These are phyloP conservation scores for Gorsachius magnificus DNA, from an alignment of 2,797 vertebrate genomes.

Conservation along the genomic window DNA sequence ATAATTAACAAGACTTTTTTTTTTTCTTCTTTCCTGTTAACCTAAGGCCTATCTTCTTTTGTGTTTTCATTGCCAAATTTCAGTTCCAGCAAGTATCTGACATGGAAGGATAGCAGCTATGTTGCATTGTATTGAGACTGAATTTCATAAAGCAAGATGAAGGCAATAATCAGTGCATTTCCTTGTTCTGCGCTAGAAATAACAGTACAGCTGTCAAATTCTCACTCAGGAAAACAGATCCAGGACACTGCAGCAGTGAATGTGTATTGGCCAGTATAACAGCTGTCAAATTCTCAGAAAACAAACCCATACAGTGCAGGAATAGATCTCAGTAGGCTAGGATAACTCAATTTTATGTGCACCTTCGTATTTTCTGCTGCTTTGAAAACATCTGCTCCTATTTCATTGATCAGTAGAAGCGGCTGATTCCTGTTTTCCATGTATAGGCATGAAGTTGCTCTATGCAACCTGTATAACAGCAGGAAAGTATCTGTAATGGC, in stretches of 20 bases:
- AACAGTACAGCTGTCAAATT: conserved; percentile 63
- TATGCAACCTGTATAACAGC: background rate
- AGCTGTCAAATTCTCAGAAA: conserved; percentile 52
- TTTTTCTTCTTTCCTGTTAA: background rate
- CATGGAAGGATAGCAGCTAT: background rate
- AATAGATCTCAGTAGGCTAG: background rate
- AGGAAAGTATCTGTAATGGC: background rate
- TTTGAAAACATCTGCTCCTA: conserved; percentile 37
- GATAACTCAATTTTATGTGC: conserved; percentile 28
- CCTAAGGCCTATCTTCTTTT: background rate
- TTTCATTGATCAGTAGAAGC: background rate
- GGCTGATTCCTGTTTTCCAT: background rate
- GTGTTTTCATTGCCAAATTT: conserved; percentile 8
- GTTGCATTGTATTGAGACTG: background rate
- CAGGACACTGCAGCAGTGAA: conserved; percentile 9
- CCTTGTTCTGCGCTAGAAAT: conserved; percentile 40
- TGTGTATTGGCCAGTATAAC: conserved; percentile 2
- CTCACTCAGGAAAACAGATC: conserved; percentile 28
- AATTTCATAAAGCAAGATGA: conserved; percentile 38
- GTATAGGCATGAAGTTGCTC: background rate
- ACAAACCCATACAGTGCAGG: background rate
- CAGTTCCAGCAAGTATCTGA: conserved; percentile 5
- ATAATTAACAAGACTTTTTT: background rate
- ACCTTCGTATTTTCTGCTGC: conserved; percentile 14
- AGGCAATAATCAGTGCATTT: conserved; percentile 9